Base-by-base conservation (phyloP, 92 coral and sea anemone species). In the Paramuricea clavata region DNA sequence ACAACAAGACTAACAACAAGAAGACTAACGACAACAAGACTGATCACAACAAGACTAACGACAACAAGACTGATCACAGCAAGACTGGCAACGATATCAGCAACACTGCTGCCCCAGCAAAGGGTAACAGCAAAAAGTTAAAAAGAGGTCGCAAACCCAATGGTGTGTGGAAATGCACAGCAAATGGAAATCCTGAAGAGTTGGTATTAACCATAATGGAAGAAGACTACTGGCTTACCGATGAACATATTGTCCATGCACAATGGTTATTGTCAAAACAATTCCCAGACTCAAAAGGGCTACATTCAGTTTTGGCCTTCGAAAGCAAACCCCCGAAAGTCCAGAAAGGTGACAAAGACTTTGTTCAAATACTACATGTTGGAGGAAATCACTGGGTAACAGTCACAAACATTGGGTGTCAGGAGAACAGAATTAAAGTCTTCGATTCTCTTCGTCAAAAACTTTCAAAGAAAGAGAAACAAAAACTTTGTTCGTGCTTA, bases 341-440 rank as follows among this genome's bases (percentile, higher is more conserved):
- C 25, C 25, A 57, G 67, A 57, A 57, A 57, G 67, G 67, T 6
- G 6, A 19, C 25, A 25, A 57, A 57, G 67, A 57, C 26, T 61
- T 61, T 61, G 69, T 61, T 25, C 69, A 61, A 61, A 2, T 22
- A 30, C 30, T 61, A 13, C 30, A 61, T 61, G 69, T 61, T 61
- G 69, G 69, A 23, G 69, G 69, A 61, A 61, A 61, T 7, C 69
- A 61, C 69, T 61, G 69, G 69, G 69, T 61, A 31, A 61, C 69
- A 61, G 69, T 61, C 69, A 19, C 69, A 25, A 61, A 61, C 69
- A 61, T 61, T 19, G 69, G 69, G 30, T 61, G 69, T 23, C 31
- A 23, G 35, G 35, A 31, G 31, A 61, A 61, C 69, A 61, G 69
- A 61, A 30, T 61, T 22, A 61, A 61, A 61, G 69, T 61, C 35